Evolutionary conservation across 2,888 invertebrate species (phyloP).

Genomic region (Leistus spinibarbis): DNA sequence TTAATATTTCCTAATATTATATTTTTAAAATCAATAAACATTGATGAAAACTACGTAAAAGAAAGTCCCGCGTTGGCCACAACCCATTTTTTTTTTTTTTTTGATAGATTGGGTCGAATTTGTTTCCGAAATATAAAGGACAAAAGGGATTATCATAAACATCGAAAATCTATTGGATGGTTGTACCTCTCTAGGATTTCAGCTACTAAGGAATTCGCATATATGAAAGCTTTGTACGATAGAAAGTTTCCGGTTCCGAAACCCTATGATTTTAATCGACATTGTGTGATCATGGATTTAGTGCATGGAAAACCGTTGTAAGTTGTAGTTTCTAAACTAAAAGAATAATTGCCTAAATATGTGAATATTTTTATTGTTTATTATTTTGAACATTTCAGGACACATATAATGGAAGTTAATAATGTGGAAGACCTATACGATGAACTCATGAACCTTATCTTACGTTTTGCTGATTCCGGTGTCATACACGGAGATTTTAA

Average conservation of each 20-base stretch:
- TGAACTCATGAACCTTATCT: constrained; percentile 91
- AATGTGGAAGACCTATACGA: constrained; percentile 85
- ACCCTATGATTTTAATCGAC: constrained; percentile 92
- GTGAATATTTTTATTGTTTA: background rate
- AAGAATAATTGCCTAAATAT: background rate
- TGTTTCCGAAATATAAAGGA: constrained; percentile 95
- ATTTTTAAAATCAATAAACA: too few relatives aligned
- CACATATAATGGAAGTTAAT: constrained; percentile 66
- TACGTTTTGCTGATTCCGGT: constrained; percentile 89
- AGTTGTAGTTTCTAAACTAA: constrained; percentile 54
- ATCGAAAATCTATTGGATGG: constrained; percentile 91
- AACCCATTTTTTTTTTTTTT: constrained; percentile 22
- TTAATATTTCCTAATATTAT: too few relatives aligned
- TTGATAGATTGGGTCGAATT: constrained; percentile 83
- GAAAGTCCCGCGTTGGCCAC: too few relatives aligned
- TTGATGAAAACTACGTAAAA: too few relatives aligned
- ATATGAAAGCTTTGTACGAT: constrained; percentile 92
- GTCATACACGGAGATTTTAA: constrained; percentile 99
- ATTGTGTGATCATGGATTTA: constrained; percentile 96
- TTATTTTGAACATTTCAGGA: constrained; percentile 52
- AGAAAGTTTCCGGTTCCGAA: constrained; percentile 93
- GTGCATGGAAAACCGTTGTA: constrained; percentile 82
- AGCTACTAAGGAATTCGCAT: constrained; percentile 96
- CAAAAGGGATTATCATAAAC: constrained; percentile 96
- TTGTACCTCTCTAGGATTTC: constrained; percentile 94